These are phyloP conservation scores for Psittacus erithacus DNA, from an alignment of 2,113 vertebrate species.

Conservation along the genomic window DNA sequence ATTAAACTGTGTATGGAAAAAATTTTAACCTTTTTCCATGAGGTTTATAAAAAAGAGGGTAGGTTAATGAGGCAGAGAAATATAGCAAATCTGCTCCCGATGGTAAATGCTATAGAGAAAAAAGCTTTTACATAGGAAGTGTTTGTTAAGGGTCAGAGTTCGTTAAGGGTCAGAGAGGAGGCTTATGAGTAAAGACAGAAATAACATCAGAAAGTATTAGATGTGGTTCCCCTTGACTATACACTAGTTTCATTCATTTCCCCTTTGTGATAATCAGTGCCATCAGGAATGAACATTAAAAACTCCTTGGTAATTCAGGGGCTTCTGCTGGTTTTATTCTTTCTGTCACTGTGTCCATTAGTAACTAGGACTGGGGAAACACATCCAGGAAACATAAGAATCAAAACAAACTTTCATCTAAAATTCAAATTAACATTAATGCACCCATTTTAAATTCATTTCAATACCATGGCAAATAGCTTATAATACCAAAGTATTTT, in stretches of 20 bases:
- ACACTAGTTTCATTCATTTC: not conserved
- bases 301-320: not conserved
- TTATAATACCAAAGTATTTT: not conserved
- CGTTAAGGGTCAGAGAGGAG: not conserved
- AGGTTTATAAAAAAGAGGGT: not conserved
- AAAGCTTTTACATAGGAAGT: not conserved
- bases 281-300: not conserved
- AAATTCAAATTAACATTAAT: slow-evolving; percentile 2
- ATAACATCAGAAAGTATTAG: not conserved
- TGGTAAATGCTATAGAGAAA: not conserved
- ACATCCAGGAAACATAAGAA: not conserved
- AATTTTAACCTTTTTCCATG: not conserved
- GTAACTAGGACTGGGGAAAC: not conserved
- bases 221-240: not conserved
- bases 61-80: not conserved
- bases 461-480: not conserved
- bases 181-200: not conserved
- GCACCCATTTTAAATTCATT: not conserved
- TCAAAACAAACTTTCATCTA: not conserved
- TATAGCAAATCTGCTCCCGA: not conserved
- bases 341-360: not conserved
- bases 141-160: not conserved
- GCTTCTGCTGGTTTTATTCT: not conserved
- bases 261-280: not conserved
- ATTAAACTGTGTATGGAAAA: not conserved